Evolutionary conservation across 1,140 invertebrate genomes (phyloP).

Genomic region (Caligus rogercresseyi): DNA sequence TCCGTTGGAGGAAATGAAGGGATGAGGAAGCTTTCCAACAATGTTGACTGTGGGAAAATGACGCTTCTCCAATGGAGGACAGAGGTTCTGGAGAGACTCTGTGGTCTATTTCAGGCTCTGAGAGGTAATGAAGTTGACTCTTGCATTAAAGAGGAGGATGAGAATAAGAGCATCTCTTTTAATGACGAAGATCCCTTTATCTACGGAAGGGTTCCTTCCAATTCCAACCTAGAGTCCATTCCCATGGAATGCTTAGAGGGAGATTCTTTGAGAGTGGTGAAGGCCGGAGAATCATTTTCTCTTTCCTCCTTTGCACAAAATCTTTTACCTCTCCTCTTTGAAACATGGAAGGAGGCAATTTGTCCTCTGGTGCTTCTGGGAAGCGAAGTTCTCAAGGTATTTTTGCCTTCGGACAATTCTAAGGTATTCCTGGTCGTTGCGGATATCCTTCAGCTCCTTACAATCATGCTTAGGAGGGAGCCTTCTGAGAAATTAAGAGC

Average conservation of each 20-base stretch:
- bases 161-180: neutral
- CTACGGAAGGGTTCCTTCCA: neutral
- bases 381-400: neutral
- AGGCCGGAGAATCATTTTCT: neutral
- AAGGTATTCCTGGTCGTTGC: neutral
- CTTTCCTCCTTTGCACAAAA: neutral
- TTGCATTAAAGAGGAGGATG: neutral
- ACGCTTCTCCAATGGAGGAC: neutral
- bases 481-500: neutral
- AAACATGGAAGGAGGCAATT: neutral
- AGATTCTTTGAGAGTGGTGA: neutral
- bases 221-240: neutral
- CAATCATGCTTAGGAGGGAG: neutral
- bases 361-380: neutral
- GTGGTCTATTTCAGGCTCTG: neutral
- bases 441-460: neutral
- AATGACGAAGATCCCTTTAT: neutral
- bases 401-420: neutral
- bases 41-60: neutral
- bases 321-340: neutral
- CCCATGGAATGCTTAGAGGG: neutral
- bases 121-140: too few relatives aligned
- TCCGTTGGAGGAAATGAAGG: neutral
- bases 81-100: neutral
- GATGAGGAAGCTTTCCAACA: neutral